Percentiles rank a stretch among this genome's conserved stretches.
phyloP scores from a whole-genome alignment of 2,888 invertebrate species.

The Pantelozetes paolii region DNA sequence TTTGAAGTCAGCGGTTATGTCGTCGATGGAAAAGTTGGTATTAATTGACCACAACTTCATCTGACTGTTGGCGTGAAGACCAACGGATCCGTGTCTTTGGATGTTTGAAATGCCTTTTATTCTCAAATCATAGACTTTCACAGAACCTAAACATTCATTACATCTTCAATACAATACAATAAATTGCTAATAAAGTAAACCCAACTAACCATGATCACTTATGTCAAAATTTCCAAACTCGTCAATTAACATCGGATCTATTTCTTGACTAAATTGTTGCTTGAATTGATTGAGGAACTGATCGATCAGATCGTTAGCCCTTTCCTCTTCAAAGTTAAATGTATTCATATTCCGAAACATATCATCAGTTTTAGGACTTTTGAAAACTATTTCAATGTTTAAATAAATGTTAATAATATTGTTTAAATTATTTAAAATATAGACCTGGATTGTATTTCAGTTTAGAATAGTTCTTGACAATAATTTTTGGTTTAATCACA shows the following conservation, averaged over 20 bases:
- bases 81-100: background rate
- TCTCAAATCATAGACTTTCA: background rate
- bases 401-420: too few species aligned
- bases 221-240: background rate
- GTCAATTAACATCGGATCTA: background rate
- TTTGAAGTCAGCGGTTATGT: conserved; percentile 1
- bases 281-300: background rate
- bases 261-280: background rate
- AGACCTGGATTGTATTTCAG: background rate
- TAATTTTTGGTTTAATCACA: background rate
- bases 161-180: background rate
- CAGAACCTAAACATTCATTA: background rate
- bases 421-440: too few species aligned
- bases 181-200: too few species aligned
- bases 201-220: background rate
- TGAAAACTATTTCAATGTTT: too few species aligned
- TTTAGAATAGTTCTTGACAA: background rate
- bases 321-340: background rate
- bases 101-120: background rate
- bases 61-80: background rate
- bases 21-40: background rate
- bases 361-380: background rate
- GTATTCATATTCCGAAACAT: background rate
- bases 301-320: background rate
- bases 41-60: conserved; percentile 4